Conservation (phyloP, 2,797 vertebrate genomes). For the Anolis apletophallus region DNA sequence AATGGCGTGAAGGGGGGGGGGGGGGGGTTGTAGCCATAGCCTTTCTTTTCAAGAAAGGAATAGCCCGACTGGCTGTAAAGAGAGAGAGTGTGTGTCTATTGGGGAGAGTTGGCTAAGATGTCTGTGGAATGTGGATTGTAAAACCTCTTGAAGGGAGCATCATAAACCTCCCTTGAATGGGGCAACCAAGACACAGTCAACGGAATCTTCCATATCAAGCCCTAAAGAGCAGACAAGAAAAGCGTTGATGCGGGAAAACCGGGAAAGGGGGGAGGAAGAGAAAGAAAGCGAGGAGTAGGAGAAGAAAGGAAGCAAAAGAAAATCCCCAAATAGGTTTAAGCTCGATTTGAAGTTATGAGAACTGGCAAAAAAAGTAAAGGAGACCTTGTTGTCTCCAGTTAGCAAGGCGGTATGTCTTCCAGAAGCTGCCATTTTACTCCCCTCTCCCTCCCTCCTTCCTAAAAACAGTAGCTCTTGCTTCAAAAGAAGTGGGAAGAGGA, state of each 20-base stretch:
- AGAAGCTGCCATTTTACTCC: neutral
- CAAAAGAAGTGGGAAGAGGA: neutral
- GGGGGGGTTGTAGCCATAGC: neutral
- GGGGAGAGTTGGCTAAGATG: constrained; percentile 38
- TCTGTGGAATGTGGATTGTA: constrained; percentile 75
- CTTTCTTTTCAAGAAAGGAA: constrained; percentile 43
- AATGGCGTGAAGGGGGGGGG: no score
- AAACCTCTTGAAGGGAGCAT: constrained; percentile 66
- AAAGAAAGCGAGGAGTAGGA: constrained; percentile 13
- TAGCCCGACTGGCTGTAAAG: constrained; percentile 54
- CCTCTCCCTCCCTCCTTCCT: neutral
- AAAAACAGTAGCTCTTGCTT: neutral
- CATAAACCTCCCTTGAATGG: constrained; percentile 72
- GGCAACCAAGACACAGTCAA: constrained; percentile 59
- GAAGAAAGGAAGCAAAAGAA: neutral
- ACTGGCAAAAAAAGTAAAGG: neutral
- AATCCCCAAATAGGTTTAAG: neutral
- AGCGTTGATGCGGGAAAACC: constrained; percentile 68
- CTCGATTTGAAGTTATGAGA: neutral
- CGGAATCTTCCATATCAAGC: constrained; percentile 52
- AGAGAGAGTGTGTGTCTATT: neutral
- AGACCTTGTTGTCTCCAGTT: neutral
- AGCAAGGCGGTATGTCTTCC: neutral
- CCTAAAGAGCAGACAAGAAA: constrained; percentile 65
- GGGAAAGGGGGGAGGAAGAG: neutral